Percentiles rank a stretch among this genome's conserved stretches.
Evolutionary conservation across 2,888 invertebrate species (phyloP).

Genomic region (Pardosa pseudoannulata): DNA sequence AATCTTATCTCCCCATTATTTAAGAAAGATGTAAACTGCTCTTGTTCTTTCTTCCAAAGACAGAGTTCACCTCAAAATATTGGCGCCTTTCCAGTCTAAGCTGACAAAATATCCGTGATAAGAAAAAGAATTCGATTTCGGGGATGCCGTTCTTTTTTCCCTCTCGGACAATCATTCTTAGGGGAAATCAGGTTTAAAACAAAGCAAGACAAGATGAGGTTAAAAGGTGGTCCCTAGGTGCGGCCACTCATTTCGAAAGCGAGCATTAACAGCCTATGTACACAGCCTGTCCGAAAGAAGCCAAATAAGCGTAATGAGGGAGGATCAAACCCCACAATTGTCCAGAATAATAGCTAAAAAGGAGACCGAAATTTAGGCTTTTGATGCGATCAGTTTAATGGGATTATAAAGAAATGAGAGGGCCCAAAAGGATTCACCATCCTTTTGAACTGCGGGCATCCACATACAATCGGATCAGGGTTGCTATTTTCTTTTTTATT

Average conservation of each 20-base stretch:
- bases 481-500: constrained; percentile 11
- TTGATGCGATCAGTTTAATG: constrained; percentile 53
- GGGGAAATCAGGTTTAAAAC: constrained; percentile 68
- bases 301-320: constrained; percentile 57
- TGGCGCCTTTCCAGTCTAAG: constrained; percentile 48
- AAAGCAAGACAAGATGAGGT: constrained; percentile 33
- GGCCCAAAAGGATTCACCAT: constrained; percentile 44
- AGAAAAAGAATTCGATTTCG: constrained; percentile 17
- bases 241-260: constrained; percentile 39
- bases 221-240: constrained; percentile 56
- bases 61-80: constrained; percentile 45
- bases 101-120: constrained; percentile 40
- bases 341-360: constrained; percentile 43
- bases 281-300: constrained; percentile 11
- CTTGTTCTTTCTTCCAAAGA: not conserved
- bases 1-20: not conserved
- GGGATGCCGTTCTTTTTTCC: constrained; percentile 5
- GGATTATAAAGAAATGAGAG: constrained; percentile 59
- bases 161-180: constrained; percentile 26
- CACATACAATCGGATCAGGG: constrained; percentile 60
- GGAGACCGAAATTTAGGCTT: constrained; percentile 21
- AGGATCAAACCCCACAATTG: constrained; percentile 31
- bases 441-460: constrained; percentile 55
- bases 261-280: constrained; percentile 27
- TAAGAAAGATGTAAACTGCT: not conserved